Conservation (phyloP, 2,888 invertebrate genomes). For the Spilarctia lutea region DNA sequence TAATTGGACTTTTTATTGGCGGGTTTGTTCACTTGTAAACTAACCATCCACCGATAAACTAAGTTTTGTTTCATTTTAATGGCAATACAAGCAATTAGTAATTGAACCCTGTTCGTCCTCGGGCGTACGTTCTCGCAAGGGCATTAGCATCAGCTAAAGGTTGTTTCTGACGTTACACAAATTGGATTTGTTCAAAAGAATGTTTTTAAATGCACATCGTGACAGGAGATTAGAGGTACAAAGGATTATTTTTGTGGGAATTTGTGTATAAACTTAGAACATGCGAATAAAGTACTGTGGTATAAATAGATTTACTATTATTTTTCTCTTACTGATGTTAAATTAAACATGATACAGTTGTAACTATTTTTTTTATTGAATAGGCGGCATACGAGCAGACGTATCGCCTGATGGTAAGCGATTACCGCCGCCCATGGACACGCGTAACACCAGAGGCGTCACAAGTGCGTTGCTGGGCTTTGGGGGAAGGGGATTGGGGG, state of each 20-base stretch:
- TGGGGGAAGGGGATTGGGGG: too few relatives aligned
- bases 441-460: too few relatives aligned
- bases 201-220: neutral
- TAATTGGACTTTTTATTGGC: slow-evolving; percentile 55
- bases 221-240: neutral
- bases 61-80: slow-evolving; percentile 31
- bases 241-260: neutral
- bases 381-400: too few relatives aligned
- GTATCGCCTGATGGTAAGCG: too few relatives aligned
- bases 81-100: slow-evolving; percentile 11
- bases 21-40: slow-evolving; percentile 38
- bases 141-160: neutral
- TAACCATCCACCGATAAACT: slow-evolving; percentile 20
- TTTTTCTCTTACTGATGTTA: neutral
- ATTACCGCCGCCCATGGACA: too few relatives aligned
- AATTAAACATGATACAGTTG: neutral
- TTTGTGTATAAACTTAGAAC: neutral
- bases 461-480: too few relatives aligned
- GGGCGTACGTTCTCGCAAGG: neutral
- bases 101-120: neutral
- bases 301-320: neutral
- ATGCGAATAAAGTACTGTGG: neutral
- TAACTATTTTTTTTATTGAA: too few relatives aligned
- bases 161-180: neutral
- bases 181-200: neutral